Conservation (phyloP, 2,113 vertebrate genomes). For the Carassius carassius region DNA sequence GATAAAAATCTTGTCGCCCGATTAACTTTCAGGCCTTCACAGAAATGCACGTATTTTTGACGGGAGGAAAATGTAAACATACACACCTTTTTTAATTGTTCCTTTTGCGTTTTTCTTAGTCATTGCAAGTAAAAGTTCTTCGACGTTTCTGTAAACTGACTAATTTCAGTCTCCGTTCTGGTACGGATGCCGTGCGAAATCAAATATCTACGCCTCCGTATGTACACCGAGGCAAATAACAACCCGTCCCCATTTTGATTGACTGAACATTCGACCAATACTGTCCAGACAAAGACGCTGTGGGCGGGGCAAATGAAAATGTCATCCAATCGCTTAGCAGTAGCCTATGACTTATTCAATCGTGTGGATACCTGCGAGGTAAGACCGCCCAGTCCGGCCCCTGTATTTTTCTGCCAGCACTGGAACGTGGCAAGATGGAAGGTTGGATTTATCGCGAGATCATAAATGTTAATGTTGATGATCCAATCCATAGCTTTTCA, state of each 20-base stretch:
- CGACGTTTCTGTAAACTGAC: neutral
- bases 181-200: constrained; percentile 46
- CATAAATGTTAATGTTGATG: too few relatives aligned
- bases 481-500: neutral
- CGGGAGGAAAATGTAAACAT: neutral
- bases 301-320: constrained; percentile 40
- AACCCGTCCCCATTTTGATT: constrained; percentile 49
- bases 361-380: constrained; percentile 59
- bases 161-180: constrained; percentile 19
- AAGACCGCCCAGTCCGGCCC: constrained; percentile 48
- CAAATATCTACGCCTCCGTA: constrained; percentile 50
- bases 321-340: constrained; percentile 44
- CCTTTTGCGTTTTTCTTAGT: constrained; percentile 57
- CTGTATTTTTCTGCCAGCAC: constrained; percentile 22
- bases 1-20: neutral
- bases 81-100: constrained; percentile 58
- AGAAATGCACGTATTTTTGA: constrained; percentile 14
- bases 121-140: constrained; percentile 42
- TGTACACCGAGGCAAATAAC: constrained; percentile 40
- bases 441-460: constrained; percentile 58
- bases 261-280: constrained; percentile 51
- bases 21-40: constrained; percentile 51
- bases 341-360: constrained; percentile 57
- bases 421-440: constrained; percentile 68
- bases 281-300: neutral